Percentiles rank a stretch among this genome's conserved stretches.
Conservation (phyloP, 2,888 invertebrate species). For the Pyrrhia umbra region DNA sequence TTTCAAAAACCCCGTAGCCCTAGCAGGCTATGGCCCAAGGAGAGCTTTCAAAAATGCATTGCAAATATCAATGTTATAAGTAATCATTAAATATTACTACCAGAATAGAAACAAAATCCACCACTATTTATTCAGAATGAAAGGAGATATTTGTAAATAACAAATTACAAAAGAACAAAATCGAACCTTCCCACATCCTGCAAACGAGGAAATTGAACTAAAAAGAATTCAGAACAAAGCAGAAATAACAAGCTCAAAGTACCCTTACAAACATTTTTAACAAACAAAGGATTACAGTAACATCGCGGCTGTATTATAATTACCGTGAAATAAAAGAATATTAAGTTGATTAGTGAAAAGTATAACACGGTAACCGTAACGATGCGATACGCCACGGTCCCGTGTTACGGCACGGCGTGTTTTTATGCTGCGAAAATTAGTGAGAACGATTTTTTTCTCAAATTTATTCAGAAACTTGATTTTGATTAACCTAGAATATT, state of each 20-base stretch:
- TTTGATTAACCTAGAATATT: too few relatives aligned
- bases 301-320: slow-evolving; percentile 34
- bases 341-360: slow-evolving; percentile 20
- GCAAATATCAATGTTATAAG: too few relatives aligned
- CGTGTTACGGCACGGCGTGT: neutral
- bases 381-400: slow-evolving; percentile 4
- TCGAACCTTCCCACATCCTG: neutral
- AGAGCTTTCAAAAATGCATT: too few relatives aligned
- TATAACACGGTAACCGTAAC: slow-evolving; percentile 27
- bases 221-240: neutral
- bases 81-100: neutral
- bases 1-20: too few relatives aligned
- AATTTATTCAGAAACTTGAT: too few relatives aligned
- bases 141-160: neutral
- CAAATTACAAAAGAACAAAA: neutral
- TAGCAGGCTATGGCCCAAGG: too few relatives aligned
- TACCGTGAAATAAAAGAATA: slow-evolving; percentile 33
- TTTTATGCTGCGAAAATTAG: too few relatives aligned
- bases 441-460: too few relatives aligned
- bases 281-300: slow-evolving; percentile 40
- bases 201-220: neutral
- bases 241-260: slow-evolving; percentile 26
- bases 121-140: neutral
- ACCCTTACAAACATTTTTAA: slow-evolving; percentile 9
- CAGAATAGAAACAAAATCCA: neutral